A percentile compares a stretch with the other conserved stretches of the same genome.
Conservation (phyloP, 2,888 invertebrate species). For the Drosophila melanosoma region DNA sequence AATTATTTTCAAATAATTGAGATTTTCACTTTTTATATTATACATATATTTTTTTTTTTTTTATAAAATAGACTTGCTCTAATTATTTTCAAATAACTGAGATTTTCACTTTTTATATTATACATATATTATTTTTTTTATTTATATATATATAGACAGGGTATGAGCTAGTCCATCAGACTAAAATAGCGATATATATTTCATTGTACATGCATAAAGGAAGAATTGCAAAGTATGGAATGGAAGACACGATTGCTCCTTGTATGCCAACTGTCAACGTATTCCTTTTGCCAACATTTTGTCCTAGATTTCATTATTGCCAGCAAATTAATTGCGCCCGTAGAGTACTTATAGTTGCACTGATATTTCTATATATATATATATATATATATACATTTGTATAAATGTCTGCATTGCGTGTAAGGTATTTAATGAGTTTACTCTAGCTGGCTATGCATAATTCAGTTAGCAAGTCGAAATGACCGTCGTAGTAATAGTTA, state of each 20-base stretch:
- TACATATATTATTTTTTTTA: no score
- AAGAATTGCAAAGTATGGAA: slow-evolving; percentile 15
- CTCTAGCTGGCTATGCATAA: slow-evolving; percentile 55
- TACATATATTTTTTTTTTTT: no score
- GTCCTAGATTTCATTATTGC: slow-evolving; percentile 80
- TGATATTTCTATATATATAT: slow-evolving; percentile 3
- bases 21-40: neutral
- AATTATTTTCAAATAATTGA: neutral
- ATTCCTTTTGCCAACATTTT: slow-evolving; percentile 73
- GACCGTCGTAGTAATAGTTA: slow-evolving; percentile 44
- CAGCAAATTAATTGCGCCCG: slow-evolving; percentile 75
- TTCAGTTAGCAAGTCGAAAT: slow-evolving; percentile 63
- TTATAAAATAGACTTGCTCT: neutral
- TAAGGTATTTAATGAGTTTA: slow-evolving; percentile 18
- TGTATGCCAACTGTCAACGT: slow-evolving; percentile 68
- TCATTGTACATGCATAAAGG: slow-evolving; percentile 38
- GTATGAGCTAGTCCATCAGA: neutral
- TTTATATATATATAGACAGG: neutral
- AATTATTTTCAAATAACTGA: neutral
- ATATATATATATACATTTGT: neutral
- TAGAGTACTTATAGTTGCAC: slow-evolving; percentile 28
- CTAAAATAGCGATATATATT: neutral
- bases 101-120: neutral
- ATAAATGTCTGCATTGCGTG: neutral
- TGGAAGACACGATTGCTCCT: slow-evolving; percentile 15